Evolutionary conservation across 2,888 invertebrate genomes (phyloP).

Genomic region (Synergus laeviventris): DNA sequence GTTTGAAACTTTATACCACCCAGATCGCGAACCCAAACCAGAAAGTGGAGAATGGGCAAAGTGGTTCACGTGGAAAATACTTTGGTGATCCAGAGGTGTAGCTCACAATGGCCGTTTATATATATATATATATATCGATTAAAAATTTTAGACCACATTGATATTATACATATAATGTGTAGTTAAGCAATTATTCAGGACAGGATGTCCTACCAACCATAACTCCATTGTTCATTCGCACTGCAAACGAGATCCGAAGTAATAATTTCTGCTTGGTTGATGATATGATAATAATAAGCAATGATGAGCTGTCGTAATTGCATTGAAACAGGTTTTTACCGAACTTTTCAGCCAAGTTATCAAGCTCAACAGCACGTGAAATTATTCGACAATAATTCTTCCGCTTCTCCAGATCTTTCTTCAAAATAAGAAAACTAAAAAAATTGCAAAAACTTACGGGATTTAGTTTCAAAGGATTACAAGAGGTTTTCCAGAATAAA

Average conservation of each 20-base stretch:
- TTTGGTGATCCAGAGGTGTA: slow-evolving; percentile 17
- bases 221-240: slow-evolving; percentile 20
- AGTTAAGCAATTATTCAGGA: slow-evolving; percentile 16
- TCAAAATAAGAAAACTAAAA: no score
- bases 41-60: slow-evolving; percentile 2
- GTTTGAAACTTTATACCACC: slow-evolving; percentile 35
- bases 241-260: slow-evolving; percentile 9
- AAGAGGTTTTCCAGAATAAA: no score
- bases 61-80: slow-evolving; percentile 26
- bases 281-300: slow-evolving; percentile 36
- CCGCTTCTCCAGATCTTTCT: neutral
- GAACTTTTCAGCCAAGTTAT: neutral
- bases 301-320: slow-evolving; percentile 17
- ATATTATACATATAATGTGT: slow-evolving; percentile 3
- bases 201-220: slow-evolving; percentile 28
- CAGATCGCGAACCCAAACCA: slow-evolving; percentile 4
- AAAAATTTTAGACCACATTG: slow-evolving; percentile 33
- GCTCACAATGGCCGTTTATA: slow-evolving; percentile 26
- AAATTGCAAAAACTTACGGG: no score
- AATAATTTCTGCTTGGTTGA: slow-evolving; percentile 35
- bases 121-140: no score
- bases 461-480: no score
- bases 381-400: neutral
- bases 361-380: neutral
- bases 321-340: slow-evolving; percentile 17